phyloP scores from a whole-genome alignment of 2,888 invertebrate species.

The Drosophila meridionalis region DNA sequence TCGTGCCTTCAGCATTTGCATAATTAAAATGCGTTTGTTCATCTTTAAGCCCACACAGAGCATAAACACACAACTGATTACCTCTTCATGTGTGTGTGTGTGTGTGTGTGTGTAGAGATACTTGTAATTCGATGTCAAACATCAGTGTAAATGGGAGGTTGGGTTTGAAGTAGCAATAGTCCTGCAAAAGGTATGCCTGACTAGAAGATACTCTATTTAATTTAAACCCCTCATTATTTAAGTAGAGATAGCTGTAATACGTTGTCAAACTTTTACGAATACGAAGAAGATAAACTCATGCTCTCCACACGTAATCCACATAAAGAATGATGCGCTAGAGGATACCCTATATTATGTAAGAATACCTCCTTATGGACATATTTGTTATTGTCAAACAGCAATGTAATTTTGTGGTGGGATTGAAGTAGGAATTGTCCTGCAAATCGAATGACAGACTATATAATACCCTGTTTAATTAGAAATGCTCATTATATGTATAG shows the following conservation, averaged over 20 bases:
- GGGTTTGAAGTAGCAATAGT: neutral
- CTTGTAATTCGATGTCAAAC: constrained; percentile 42
- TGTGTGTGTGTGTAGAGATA: constrained; percentile 16
- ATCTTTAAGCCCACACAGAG: constrained; percentile 39
- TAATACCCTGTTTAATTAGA: too few relatives aligned
- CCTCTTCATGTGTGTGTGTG: constrained; percentile 21
- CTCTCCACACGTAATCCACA: too few relatives aligned
- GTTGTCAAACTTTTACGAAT: too few relatives aligned
- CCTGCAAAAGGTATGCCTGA: neutral
- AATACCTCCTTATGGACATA: neutral
- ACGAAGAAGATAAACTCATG: too few relatives aligned
- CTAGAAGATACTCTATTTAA: neutral
- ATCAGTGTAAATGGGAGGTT: neutral
- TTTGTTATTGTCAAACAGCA: too few relatives aligned
- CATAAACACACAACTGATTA: constrained; percentile 59
- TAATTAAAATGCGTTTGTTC: constrained; percentile 64
- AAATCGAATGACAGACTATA: too few relatives aligned
- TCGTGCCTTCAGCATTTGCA: constrained; percentile 64
- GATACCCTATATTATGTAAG: neutral
- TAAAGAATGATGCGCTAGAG: neutral
- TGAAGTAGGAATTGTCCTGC: too few relatives aligned
- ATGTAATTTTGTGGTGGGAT: too few relatives aligned
- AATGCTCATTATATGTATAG: too few relatives aligned
- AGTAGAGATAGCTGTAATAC: neutral
- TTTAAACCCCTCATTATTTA: neutral